Conservation (phyloP, 92 coral and sea anemone species). For the Epizoanthus rinbou region DNA sequence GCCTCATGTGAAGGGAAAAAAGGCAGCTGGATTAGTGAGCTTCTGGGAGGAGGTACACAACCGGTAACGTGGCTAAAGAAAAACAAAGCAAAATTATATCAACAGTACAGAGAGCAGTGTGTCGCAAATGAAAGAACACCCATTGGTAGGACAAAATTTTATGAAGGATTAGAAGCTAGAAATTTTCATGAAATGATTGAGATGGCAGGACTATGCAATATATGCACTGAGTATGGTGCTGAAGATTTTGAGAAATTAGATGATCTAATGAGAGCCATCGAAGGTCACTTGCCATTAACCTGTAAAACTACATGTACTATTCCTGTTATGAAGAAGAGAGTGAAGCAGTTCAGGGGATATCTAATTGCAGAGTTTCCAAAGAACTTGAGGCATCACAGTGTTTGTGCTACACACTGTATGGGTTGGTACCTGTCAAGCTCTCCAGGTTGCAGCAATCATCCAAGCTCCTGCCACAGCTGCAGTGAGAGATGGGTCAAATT, state of each 20-base stretch:
- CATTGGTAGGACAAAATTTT: constrained; percentile 38
- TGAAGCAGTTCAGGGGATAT: constrained; percentile 32
- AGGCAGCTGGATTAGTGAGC: constrained; percentile 47
- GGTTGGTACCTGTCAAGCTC: constrained; percentile 36
- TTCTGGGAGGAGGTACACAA: constrained; percentile 55
- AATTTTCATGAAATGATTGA: constrained; percentile 49
- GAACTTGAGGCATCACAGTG: constrained; percentile 29
- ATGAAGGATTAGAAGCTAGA: constrained; percentile 40
- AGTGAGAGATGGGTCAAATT: constrained; percentile 37
- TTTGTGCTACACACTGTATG: constrained; percentile 55
- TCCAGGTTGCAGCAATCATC: constrained; percentile 36
- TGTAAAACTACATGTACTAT: neutral
- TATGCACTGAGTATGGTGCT: constrained; percentile 54
- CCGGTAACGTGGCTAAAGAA: constrained; percentile 52
- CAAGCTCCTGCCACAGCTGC: constrained; percentile 39
- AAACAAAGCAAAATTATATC: constrained; percentile 27
- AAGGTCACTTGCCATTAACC: too few species aligned
- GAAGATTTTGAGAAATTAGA: constrained; percentile 24
- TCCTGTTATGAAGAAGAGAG: constrained; percentile 12
- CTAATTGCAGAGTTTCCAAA: constrained; percentile 46
- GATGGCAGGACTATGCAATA: constrained; percentile 58
- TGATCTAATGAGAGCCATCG: too few species aligned
- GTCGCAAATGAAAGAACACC: constrained; percentile 29
- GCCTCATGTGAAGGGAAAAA: constrained; percentile 52
- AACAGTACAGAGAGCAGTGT: constrained; percentile 40